These are phyloP conservation scores for Magallana angulata DNA, from an alignment of 1,140 invertebrate species.

Conservation along the genomic window DNA sequence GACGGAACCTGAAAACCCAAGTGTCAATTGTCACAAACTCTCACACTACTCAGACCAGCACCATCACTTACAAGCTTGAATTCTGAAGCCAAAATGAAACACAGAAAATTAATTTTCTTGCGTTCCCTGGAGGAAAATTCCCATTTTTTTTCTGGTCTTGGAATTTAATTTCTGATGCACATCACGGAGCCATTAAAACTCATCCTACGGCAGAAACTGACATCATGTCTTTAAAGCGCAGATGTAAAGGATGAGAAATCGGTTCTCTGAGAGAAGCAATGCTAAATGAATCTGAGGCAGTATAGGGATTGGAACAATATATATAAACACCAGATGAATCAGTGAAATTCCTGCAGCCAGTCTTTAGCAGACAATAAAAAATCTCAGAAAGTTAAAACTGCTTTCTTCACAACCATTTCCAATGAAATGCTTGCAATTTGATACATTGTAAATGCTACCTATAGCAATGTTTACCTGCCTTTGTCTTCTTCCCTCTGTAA, in stretches of 20 bases:
- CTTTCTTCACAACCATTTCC: too few species aligned
- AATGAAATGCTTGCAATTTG: too few species aligned
- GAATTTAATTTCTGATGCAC: neutral
- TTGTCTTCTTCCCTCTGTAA: too few species aligned
- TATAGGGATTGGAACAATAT: neutral
- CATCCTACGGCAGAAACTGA: neutral
- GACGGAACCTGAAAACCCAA: neutral
- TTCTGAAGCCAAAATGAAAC: neutral
- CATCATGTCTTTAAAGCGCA: neutral
- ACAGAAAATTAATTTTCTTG: too few species aligned
- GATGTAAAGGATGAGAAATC: neutral
- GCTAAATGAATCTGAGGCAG: neutral
- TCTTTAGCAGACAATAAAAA: neutral
- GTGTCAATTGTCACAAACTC: slow-evolving; percentile 11
- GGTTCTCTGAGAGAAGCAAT: neutral
- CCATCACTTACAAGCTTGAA: neutral
- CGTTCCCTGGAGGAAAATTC: neutral
- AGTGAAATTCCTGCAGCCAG: neutral
- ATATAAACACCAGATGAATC: slow-evolving; percentile 8
- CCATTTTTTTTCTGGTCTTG: neutral
- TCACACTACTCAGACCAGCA: neutral
- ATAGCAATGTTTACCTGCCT: too few species aligned
- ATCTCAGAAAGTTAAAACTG: too few species aligned
- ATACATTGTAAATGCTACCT: too few species aligned
- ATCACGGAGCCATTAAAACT: neutral